phyloP scores from a whole-genome alignment of 2,797 vertebrate species.

The Rhinogobio ventralis region DNA sequence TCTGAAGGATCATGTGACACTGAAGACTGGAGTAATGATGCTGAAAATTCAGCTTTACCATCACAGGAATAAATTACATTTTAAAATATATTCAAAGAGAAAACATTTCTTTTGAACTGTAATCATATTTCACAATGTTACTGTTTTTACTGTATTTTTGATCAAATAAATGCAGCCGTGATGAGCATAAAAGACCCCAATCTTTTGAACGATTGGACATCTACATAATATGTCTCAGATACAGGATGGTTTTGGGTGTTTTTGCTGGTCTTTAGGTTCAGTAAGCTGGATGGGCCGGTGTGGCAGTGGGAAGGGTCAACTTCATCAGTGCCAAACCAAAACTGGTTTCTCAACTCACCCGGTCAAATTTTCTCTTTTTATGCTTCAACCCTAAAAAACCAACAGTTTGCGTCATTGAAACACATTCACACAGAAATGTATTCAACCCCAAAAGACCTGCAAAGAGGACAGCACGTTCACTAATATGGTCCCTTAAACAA shows the following conservation, averaged over 20 bases:
- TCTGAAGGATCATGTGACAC: not conserved
- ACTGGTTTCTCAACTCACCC: conserved; percentile 35
- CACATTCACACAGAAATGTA: conserved; percentile 27
- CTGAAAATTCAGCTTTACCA: not conserved
- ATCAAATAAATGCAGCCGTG: not conserved
- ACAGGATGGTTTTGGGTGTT: conserved; percentile 17
- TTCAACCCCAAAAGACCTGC: conserved; percentile 15
- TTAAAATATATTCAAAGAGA: too few relatives aligned
- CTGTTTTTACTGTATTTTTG: not conserved
- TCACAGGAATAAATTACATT: too few relatives aligned
- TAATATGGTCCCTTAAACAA: conserved; percentile 18
- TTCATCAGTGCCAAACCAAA: conserved; percentile 33
- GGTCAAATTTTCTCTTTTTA: conserved; percentile 44
- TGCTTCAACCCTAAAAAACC: conserved; percentile 27
- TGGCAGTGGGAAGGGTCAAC: conserved; percentile 15
- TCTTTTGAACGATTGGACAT: not conserved
- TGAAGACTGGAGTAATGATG: not conserved
- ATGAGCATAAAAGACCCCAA: not conserved
- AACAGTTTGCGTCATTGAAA: conserved; percentile 26
- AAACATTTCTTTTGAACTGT: too few relatives aligned
- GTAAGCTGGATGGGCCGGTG: not conserved
- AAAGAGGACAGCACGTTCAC: not conserved
- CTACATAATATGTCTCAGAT: not conserved
- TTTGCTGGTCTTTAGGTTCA: conserved; percentile 25
- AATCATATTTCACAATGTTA: too few relatives aligned